Percentiles rank a stretch among this genome's conserved stretches.
Conservation (phyloP, 1,140 invertebrate species). For the Plodia interpunctella region DNA sequence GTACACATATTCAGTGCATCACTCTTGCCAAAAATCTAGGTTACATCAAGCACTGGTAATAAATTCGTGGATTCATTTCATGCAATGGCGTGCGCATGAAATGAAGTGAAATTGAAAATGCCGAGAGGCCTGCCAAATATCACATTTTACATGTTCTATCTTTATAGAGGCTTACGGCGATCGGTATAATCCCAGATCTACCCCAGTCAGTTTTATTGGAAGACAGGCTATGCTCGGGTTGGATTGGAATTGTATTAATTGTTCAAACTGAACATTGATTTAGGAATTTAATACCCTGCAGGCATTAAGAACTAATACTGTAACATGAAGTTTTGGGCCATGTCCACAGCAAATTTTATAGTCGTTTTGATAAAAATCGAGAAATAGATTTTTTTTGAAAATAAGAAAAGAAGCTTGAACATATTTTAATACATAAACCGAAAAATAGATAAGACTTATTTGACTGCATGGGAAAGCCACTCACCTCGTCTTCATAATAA, state of each 20-base stretch:
- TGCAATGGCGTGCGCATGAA: not conserved
- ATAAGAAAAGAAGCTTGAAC: too few relatives aligned
- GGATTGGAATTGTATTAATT: not conserved
- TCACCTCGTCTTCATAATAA: too few relatives aligned
- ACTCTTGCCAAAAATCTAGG: not conserved
- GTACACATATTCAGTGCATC: not conserved
- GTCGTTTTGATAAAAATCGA: too few relatives aligned
- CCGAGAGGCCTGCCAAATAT: not conserved
- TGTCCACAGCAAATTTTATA: too few relatives aligned
- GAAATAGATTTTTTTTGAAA: too few relatives aligned
- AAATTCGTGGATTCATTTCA: constrained; percentile 7
- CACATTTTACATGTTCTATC: not conserved
- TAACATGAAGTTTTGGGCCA: too few relatives aligned
- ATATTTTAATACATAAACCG: too few relatives aligned
- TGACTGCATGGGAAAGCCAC: too few relatives aligned
- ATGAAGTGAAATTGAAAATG: constrained; percentile 3
- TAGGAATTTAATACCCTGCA: too few relatives aligned
- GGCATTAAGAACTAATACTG: too few relatives aligned
- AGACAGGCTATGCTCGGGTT: not conserved
- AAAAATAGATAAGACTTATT: too few relatives aligned
- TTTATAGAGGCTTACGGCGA: not conserved
- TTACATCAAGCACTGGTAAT: constrained; percentile 1
- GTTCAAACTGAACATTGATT: not conserved
- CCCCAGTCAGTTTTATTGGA: not conserved
- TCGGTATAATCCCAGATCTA: not conserved